A percentile compares a stretch with the other conserved stretches of the same genome.
Conservation (phyloP, 2,888 invertebrate genomes). For the Scaptomyza tumidula region DNA sequence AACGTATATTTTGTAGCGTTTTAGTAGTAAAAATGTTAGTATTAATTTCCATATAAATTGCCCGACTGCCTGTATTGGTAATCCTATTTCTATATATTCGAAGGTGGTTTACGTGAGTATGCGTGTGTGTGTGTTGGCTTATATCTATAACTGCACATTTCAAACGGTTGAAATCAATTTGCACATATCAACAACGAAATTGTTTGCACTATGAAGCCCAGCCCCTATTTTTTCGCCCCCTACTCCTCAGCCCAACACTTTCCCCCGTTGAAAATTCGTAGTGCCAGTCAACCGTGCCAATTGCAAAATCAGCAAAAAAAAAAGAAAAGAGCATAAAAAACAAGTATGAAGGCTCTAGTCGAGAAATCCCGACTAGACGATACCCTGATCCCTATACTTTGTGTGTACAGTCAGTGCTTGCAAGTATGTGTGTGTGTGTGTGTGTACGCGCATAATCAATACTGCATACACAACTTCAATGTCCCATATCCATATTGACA, state of each 20-base stretch:
- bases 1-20: constrained; percentile 22
- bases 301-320: constrained; percentile 72
- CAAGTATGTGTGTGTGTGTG: too few relatives aligned
- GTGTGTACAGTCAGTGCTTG: too few relatives aligned
- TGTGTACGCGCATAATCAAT: too few relatives aligned
- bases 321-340: not conserved
- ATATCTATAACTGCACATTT: constrained; percentile 73
- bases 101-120: constrained; percentile 1
- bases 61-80: constrained; percentile 43
- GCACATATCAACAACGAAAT: constrained; percentile 80
- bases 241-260: not conserved
- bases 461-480: too few relatives aligned
- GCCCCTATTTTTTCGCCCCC: not conserved
- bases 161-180: constrained; percentile 76
- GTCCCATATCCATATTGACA: too few relatives aligned
- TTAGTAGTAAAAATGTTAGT: constrained; percentile 69
- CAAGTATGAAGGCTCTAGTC: too few relatives aligned
- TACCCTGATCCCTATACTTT: too few relatives aligned
- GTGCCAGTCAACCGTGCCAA: constrained; percentile 61
- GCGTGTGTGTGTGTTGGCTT: constrained; percentile 14
- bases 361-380: too few relatives aligned
- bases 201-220: constrained; percentile 68
- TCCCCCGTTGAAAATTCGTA: constrained; percentile 13
- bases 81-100: constrained; percentile 40
- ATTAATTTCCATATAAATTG: constrained; percentile 77